Base-by-base conservation (phyloP, 2,888 invertebrate genomes). In the Andricus curvator region DNA sequence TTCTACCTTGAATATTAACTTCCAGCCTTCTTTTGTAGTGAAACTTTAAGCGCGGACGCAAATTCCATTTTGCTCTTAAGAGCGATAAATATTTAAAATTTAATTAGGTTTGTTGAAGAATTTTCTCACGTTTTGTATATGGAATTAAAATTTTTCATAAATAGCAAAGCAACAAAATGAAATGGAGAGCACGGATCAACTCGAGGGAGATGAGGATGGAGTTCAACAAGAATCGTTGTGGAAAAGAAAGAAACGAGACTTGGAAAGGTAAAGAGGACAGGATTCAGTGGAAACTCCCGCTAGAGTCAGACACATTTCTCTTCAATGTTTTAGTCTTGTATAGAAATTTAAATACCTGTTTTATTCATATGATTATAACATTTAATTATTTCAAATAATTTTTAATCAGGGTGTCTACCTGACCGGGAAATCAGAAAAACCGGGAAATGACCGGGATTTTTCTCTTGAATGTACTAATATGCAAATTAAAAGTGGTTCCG, bases 151-250 rank as follows among this genome's bases (percentile, higher is more conserved):
- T 37, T 56, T 48, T 56, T n/a, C 37, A 79, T 82, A 89, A 89
- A 25, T 89, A 95, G 95, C 93, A 82, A 96, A 95, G 90, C 95
- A 95, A 78, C 94, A 95, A 83, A 96, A 95, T 91, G 97, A 98
- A 90, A 96, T 96, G 93, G 98, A 98, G 88, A 97, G 97, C 11
- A 96, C 96, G 0, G 98, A 98, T 91, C 96, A 97, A 86, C 94
- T 97, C 83, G 94, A 94, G 85, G 96, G 96, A 5, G 96, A 96
- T 86, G 97, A 97, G 83, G 95, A 95, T 74, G 95, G 95, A 84
- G 95, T 96, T 79, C 95, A 96, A 82, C 97, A 97, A 88, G 96
- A 97, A 85, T 96, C 97, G 0, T 95, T 97, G 92, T 96, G 96
- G 93, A 95, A 95, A 86, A 95, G 96, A 87, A 97, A 97, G 93